phyloP scores from a whole-genome alignment of 1,140 invertebrate genomes.

The Drusus annulatus region DNA sequence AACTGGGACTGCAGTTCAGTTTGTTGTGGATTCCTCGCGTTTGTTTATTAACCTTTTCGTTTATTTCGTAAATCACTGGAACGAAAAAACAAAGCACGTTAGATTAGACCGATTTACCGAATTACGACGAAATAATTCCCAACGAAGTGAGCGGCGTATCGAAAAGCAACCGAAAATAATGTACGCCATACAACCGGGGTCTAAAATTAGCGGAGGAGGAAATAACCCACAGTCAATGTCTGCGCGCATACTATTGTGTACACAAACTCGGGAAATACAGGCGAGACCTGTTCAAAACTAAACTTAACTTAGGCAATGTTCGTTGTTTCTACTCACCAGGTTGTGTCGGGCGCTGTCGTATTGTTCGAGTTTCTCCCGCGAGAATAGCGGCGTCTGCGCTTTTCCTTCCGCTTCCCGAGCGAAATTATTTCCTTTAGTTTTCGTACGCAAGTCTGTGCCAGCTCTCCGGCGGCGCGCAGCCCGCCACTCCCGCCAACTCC shows the following conservation, averaged over 20 bases:
- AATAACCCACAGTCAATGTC: constrained; percentile 58
- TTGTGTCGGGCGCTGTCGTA: constrained; percentile 37
- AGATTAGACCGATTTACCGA: constrained; percentile 13
- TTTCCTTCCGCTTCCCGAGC: constrained; percentile 12
- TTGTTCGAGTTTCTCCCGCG: not conserved
- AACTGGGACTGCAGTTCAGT: not conserved
- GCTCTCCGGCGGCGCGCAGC: constrained; percentile 43
- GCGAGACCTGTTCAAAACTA: not conserved
- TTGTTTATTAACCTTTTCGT: constrained; percentile 23
- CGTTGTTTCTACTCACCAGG: constrained; percentile 37
- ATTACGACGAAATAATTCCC: not conserved
- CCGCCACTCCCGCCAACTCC: not conserved
- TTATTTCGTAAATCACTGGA: constrained; percentile 49
- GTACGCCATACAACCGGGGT: constrained; percentile 44
- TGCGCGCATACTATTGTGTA: constrained; percentile 42
- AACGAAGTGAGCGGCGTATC: constrained; percentile 12
- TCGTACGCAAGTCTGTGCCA: constrained; percentile 36
- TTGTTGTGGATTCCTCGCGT: constrained; percentile 9
- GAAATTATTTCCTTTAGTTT: constrained; percentile 21
- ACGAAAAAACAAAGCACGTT: constrained; percentile 30
- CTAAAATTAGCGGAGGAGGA: constrained; percentile 56
- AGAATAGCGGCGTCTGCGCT: not conserved
- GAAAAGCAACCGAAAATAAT: constrained; percentile 51
- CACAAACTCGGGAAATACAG: constrained; percentile 6
- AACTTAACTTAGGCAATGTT: not conserved